phyloP scores from a whole-genome alignment of 2,797 vertebrate species.

The Numenius phaeopus region DNA sequence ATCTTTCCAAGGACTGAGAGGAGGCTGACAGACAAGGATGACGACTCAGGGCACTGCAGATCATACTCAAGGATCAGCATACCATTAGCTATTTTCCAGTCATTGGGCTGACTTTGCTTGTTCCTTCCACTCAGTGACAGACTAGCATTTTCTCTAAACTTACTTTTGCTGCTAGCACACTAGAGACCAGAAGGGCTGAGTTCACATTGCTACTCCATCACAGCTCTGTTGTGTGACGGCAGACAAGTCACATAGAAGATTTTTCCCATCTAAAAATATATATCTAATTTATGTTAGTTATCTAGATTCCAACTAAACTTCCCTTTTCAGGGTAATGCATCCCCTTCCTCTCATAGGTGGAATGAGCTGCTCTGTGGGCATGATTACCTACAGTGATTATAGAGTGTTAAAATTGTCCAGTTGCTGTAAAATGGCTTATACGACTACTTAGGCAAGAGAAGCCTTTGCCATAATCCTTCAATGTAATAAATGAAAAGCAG shows the following conservation, averaged over 20 bases:
- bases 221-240: background rate
- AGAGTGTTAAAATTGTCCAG: background rate
- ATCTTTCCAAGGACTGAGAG: background rate
- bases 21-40: background rate
- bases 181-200: background rate
- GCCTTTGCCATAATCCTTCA: background rate
- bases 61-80: background rate
- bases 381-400: background rate
- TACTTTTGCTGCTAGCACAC: background rate
- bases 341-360: background rate
- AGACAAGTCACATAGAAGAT: background rate
- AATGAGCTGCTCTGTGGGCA: background rate
- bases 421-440: too few relatives aligned
- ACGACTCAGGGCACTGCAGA: background rate
- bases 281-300: background rate
- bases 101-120: background rate
- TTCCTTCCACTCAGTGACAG: background rate
- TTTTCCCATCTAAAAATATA: background rate
- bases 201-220: background rate
- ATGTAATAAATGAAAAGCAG: background rate
- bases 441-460: background rate
- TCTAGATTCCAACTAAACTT: background rate
- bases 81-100: background rate
- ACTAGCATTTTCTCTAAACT: background rate
- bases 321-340: background rate